phyloP scores from a whole-genome alignment of 2,113 vertebrate species.

The Plecturocebus donacophilus region DNA sequence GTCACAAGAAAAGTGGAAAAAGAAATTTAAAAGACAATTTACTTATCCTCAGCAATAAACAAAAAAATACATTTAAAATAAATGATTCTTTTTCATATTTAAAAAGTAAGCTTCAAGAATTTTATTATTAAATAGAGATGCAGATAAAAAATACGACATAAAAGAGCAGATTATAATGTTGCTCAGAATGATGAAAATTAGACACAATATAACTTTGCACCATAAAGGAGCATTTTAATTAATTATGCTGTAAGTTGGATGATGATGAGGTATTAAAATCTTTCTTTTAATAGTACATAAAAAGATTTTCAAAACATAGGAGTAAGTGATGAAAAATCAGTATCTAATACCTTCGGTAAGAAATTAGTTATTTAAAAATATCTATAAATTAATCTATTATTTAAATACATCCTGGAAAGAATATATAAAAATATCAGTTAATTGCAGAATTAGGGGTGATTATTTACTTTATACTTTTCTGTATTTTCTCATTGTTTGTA shows the following conservation, averaged over 20 bases:
- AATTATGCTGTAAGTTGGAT: background rate
- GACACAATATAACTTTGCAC: background rate
- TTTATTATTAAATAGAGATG: background rate
- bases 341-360: background rate
- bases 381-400: background rate
- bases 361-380: background rate
- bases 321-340: background rate
- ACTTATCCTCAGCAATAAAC: background rate
- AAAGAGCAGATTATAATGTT: background rate
- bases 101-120: background rate
- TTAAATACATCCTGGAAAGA: background rate
- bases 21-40: background rate
- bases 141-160: background rate
- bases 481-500: background rate
- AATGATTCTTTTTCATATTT: background rate
- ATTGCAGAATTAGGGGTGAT: background rate
- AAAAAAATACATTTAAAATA: background rate
- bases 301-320: background rate
- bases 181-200: slow-evolving; percentile 19
- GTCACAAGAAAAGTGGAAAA: background rate
- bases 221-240: background rate
- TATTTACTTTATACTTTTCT: background rate
- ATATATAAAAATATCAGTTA: background rate
- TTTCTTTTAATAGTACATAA: background rate
- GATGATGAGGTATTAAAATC: background rate